phyloP scores from a whole-genome alignment of 2,888 invertebrate species.

The Uloborus plumipes region DNA sequence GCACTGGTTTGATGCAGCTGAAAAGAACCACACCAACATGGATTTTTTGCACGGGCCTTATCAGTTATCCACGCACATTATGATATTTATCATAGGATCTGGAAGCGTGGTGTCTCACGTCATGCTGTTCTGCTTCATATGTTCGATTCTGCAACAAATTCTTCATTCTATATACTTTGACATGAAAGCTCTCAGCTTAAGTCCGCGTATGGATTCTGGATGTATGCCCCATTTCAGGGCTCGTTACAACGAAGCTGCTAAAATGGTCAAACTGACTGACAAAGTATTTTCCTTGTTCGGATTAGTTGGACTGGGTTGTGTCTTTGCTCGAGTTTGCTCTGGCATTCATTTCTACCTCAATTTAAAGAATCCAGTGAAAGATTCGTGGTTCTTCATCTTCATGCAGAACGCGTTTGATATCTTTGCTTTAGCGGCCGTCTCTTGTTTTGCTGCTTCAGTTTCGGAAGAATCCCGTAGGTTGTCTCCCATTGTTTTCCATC shows the following conservation, averaged over 20 bases:
- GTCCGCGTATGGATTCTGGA: not conserved
- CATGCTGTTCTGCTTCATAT: constrained; percentile 48
- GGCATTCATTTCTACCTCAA: constrained; percentile 58
- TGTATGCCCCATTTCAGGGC: constrained; percentile 1
- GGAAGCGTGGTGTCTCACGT: constrained; percentile 22
- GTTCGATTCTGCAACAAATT: constrained; percentile 23
- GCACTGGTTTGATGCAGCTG: constrained; percentile 37
- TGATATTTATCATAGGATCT: constrained; percentile 37
- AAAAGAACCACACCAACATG: not conserved
- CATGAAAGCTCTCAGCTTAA: not conserved
- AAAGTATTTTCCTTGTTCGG: constrained; percentile 42
- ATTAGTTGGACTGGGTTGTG: constrained; percentile 37
- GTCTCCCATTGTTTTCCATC: constrained; percentile 12
- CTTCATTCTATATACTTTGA: constrained; percentile 21
- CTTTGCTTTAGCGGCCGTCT: constrained; percentile 29
- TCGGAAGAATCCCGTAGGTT: constrained; percentile 31
- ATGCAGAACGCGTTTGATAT: constrained; percentile 33
- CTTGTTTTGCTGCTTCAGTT: constrained; percentile 30
- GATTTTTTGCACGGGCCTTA: constrained; percentile 23
- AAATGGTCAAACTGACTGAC: constrained; percentile 25
- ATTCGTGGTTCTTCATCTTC: constrained; percentile 34
- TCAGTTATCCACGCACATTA: constrained; percentile 6
- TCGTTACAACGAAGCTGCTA: constrained; percentile 25
- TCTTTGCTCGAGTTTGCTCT: constrained; percentile 35
- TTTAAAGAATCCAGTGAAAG: constrained; percentile 9